Base-by-base conservation (phyloP, 2,113 vertebrate genomes). In the Poeciliopsis prolifica region DNA sequence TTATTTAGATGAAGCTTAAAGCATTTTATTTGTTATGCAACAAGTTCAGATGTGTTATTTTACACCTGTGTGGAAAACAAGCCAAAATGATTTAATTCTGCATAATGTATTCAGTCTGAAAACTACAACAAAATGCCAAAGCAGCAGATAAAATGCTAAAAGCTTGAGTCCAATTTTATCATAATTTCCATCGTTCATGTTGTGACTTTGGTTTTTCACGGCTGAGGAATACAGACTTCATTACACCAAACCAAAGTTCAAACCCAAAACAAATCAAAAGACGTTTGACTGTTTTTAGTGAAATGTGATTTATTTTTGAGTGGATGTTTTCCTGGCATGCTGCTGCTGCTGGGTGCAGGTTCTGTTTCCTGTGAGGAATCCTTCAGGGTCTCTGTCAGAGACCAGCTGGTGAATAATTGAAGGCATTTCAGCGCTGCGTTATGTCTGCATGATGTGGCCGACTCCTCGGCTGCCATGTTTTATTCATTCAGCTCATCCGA, bases 341-440 rank as follows among this genome's bases (percentile, higher is more conserved):
- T 13, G 12, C n/a, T 62, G 26, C 37, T 28, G 65, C 3, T 14
- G 26, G 65, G 44, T 44, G 24, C 65, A 66, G 65, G 65, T 66
- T 15, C 24, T 44, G 12, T n/a, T 69, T 54, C 67, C 30, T 51
- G 44, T n/a, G 28, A 12, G 33, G 11, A 42, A 42, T 42, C 29
- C 61, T 63, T 31, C 17, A 14, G 35, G n/a, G 68, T 54, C 51
- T 80, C 22, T 74, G 75, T 81, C 73, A 44, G 60, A 33, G 69
- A 42, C 67, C 87, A 72, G 65, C 31, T 14, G 72, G 8, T 91
- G 77, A 89, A 91, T 87, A 83, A 89, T 83, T 79, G 31, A 87
- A 15, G 64, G 35, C 35, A 31, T 74, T 65, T 54, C 86, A 78
- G 72, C 8, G 26, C 17, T 15, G 65, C 22, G 72, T 81, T 87